A percentile compares a stretch with the other conserved stretches of the same genome.
Conservation (phyloP, 1,140 invertebrate genomes). For the Melanaphis sacchari region DNA sequence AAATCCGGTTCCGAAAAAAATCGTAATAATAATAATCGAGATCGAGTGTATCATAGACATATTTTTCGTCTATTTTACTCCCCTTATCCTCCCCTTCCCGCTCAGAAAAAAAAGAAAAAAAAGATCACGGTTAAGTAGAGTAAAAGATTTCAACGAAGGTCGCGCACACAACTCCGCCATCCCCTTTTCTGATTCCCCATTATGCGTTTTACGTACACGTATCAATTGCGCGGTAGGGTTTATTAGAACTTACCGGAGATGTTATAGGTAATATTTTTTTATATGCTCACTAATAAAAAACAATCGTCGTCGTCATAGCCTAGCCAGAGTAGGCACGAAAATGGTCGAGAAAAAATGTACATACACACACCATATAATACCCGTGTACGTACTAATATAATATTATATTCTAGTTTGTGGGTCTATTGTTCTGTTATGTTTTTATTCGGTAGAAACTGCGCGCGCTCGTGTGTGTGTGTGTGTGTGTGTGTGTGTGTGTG, state of each 20-base stretch:
- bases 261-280: neutral
- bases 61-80: neutral
- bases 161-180: neutral
- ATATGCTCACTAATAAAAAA: neutral
- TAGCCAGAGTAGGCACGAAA: neutral
- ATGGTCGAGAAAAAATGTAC: neutral
- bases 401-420: slow-evolving; percentile 7
- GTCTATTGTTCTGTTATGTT: slow-evolving; percentile 42
- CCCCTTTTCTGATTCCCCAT: neutral
- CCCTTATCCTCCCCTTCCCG: neutral
- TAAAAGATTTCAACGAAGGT: neutral
- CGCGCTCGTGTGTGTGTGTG: no score
- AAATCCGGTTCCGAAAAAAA: slow-evolving; percentile 49
- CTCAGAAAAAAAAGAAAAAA: no score
- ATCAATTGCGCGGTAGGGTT: neutral
- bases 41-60: neutral
- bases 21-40: neutral
- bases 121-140: neutral
- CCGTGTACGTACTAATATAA: neutral
- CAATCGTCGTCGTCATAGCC: neutral
- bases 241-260: no score
- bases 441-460: slow-evolving; percentile 37
- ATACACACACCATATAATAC: neutral
- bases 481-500: slow-evolving; percentile 25
- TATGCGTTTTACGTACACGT: neutral